Evolutionary conservation across 1,140 invertebrate species (phyloP), one percentile per base, ranked within the genome.

Genomic region (Acyrthosiphon pisum): DNA sequence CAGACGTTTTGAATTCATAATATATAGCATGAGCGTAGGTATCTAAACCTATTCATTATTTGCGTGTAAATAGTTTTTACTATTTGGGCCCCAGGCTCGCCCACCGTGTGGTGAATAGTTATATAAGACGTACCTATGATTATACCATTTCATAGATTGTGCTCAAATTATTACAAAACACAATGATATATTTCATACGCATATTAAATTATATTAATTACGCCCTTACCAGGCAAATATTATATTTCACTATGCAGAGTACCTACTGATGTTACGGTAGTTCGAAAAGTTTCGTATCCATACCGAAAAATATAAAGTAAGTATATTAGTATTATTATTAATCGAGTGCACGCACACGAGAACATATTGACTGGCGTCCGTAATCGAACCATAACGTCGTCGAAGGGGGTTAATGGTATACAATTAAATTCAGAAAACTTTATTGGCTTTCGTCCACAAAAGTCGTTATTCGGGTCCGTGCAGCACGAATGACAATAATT

Each of bases 341-440:
- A 76, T 76, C 30, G 60, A 76, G 14, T n/a, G 60, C 60, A 76
- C 14, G 60, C 60, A n/a, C 60, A n/a, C 81, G 81, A 83, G 20
- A 86, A 44, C 37, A 44, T 44, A 86, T 86, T 41, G 83, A 44
- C 22, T 23, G 11, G 41, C 46, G 26, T 30, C 41, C 22, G 23
- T 44, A 86, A 44, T 86, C 83, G 83, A 86, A 86, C 23, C 22
- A 44, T 41, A 86, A 86, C 83, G 83, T 86, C 83, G n/a, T 76
- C 23, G 60, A 76, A 30, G 11, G 30, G 60, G 60, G 60, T 76
- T 83, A 83, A 83, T 83, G 23, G 81, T 41, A 76, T n/a, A 76
- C 60, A 76, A 83, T 83, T 83, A 83, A 83, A 83, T 83, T 37
- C 81, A 53, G 30, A 76, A 91, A 91, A 68, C 56, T 91, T 68